Percentiles rank a stretch among this genome's conserved stretches.
These are phyloP conservation scores for Akabosia matsudoensis DNA, from an alignment of 1,140 invertebrate species.

Conservation along the genomic window DNA sequence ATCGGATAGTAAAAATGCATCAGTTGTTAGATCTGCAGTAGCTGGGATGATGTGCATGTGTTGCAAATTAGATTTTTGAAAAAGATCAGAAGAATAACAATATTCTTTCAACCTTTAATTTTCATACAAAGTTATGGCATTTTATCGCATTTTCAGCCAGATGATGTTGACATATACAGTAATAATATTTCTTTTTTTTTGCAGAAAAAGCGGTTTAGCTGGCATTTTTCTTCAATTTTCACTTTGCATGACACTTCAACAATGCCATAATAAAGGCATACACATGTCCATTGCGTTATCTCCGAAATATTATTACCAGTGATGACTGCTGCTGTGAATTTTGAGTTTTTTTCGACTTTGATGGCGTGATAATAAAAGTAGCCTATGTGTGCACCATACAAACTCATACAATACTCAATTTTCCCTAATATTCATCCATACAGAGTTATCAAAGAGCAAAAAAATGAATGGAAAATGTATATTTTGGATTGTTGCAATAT, in stretches of 20 bases:
- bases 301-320: not conserved
- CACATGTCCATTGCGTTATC: conserved; percentile 6
- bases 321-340: conserved; percentile 23
- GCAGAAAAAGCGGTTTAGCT: not conserved
- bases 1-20: no score
- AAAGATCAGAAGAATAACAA: no score
- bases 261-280: conserved; percentile 1
- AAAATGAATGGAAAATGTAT: not conserved
- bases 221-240: not conserved
- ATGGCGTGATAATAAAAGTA: conserved; percentile 21
- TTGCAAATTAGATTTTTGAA: no score
- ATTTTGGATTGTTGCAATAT: not conserved
- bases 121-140: not conserved
- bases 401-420: not conserved
- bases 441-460: not conserved
- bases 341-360: conserved; percentile 10
- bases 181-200: not conserved
- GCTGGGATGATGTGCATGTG: no score
- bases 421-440: not conserved
- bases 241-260: conserved; percentile 12
- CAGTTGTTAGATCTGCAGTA: no score
- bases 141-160: not conserved
- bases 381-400: not conserved
- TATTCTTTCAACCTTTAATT: no score
- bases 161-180: not conserved